Evolutionary conservation across 2,113 vertebrate genomes (phyloP).

Genomic region (Psilopogon haemacephalus): DNA sequence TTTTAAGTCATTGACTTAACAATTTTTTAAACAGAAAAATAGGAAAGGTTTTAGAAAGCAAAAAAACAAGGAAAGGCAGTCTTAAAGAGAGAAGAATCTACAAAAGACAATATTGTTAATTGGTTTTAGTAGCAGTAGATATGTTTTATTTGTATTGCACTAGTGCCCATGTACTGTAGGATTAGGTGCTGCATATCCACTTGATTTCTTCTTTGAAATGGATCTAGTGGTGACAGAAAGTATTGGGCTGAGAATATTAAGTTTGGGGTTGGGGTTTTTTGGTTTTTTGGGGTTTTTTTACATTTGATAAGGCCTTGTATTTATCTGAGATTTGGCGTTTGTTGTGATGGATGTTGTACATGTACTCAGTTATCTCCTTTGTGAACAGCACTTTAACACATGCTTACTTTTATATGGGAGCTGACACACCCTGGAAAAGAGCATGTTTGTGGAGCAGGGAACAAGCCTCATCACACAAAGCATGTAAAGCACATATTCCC

Average conservation of each 20-base stretch:
- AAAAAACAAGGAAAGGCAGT: not conserved
- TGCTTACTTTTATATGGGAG: not conserved
- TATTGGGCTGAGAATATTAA: not conserved
- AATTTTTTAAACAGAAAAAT: slow-evolving; percentile 23
- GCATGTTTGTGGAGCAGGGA: not conserved
- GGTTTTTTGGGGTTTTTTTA: not conserved
- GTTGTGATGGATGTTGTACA: slow-evolving; percentile 25
- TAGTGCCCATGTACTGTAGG: not conserved
- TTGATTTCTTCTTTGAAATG: not conserved
- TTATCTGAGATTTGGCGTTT: slow-evolving; percentile 15
- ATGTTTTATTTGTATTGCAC: not conserved
- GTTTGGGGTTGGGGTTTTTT: slow-evolving; percentile 15
- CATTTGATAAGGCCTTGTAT: not conserved
- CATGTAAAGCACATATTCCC: not conserved
- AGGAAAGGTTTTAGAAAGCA: not conserved
- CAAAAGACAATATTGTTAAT: not conserved
- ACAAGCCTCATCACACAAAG: not conserved
- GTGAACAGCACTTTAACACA: slow-evolving; percentile 1
- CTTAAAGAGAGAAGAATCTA: not conserved
- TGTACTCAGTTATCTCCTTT: not conserved
- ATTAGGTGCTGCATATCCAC: not conserved
- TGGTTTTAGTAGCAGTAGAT: not conserved
- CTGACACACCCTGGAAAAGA: not conserved
- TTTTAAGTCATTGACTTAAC: not conserved
- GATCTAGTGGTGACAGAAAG: not conserved